Percentiles rank a stretch among this genome's conserved stretches.
Evolutionary conservation across 1,140 invertebrate species (phyloP).

Genomic region (Pseudobourletiella spinata): DNA sequence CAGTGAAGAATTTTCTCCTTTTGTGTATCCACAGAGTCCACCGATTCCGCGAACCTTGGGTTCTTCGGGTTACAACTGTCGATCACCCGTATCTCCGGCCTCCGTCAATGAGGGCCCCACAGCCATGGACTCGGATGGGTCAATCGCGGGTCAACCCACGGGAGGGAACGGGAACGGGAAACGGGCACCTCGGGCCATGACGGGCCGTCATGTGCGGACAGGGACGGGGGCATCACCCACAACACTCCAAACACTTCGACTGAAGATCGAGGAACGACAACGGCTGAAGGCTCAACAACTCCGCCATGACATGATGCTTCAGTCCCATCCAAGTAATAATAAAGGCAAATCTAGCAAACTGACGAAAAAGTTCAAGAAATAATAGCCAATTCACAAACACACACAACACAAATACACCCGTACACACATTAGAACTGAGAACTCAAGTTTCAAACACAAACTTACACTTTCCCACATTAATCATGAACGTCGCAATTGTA

Average conservation of each 20-base stretch:
- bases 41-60: slow-evolving; percentile 14
- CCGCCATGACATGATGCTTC: slow-evolving; percentile 24
- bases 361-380: slow-evolving; percentile 23
- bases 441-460: too few relatives aligned
- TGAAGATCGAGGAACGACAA: slow-evolving; percentile 45
- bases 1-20: too few relatives aligned
- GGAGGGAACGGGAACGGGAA: slow-evolving; percentile 37
- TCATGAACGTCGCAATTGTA: too few relatives aligned
- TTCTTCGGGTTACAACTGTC: slow-evolving; percentile 20
- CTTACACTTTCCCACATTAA: too few relatives aligned
- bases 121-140: slow-evolving; percentile 44
- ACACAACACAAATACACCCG: too few relatives aligned
- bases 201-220: slow-evolving; percentile 45
- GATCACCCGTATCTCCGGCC: slow-evolving; percentile 42
- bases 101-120: slow-evolving; percentile 45
- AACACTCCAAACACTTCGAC: slow-evolving; percentile 43
- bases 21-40: slow-evolving; percentile 25
- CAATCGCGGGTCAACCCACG: slow-evolving; percentile 21
- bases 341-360: slow-evolving; percentile 20
- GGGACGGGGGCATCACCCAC: slow-evolving; percentile 46
- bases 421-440: too few relatives aligned
- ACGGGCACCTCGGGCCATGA: slow-evolving; percentile 41
- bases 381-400: neutral
- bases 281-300: slow-evolving; percentile 37
- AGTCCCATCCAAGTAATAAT: slow-evolving; percentile 13